Evolutionary conservation across 1,140 invertebrate genomes (phyloP).

Genomic region (Brachionus rubens): DNA sequence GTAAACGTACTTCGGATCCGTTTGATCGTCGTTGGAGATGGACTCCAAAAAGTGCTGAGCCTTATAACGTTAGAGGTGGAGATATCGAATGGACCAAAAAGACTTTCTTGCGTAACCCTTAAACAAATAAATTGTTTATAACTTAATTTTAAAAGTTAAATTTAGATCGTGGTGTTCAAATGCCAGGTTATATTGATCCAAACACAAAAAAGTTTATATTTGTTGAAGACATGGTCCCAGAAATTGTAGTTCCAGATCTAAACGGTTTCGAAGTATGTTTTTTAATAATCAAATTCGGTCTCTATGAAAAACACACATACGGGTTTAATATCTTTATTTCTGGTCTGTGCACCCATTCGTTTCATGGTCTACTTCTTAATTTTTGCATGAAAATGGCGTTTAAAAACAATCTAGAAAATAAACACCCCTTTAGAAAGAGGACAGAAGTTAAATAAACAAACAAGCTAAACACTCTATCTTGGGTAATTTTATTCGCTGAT

Average conservation of each 20-base stretch:
- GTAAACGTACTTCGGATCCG: conserved; percentile 36
- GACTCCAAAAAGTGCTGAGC: conserved; percentile 40
- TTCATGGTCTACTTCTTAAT: too few relatives aligned
- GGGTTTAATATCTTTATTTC: too few relatives aligned
- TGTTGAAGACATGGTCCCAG: conserved; percentile 80
- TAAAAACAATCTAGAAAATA: too few relatives aligned
- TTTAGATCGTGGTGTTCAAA: conserved; percentile 49
- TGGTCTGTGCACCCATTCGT: too few relatives aligned
- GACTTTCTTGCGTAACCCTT: conserved; percentile 4
- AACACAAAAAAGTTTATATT: conserved; percentile 64
- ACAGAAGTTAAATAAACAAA: too few relatives aligned
- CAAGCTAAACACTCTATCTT: too few relatives aligned
- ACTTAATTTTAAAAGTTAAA: background rate
- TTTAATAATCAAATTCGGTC: too few relatives aligned
- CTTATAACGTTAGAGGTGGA: conserved; percentile 33
- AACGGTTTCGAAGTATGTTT: conserved; percentile 66
- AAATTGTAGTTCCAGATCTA: conserved; percentile 82
- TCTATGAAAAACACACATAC: too few relatives aligned
- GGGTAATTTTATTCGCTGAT: background rate
- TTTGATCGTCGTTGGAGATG: conserved; percentile 45
- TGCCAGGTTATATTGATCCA: conserved; percentile 51
- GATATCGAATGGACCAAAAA: conserved; percentile 24
- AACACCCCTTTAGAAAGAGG: too few relatives aligned
- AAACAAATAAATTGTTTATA: background rate
- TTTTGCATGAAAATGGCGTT: too few relatives aligned